phyloP scores from a whole-genome alignment of 92 coral and sea anemone genomes.

The Phenganax stokvisi region DNA sequence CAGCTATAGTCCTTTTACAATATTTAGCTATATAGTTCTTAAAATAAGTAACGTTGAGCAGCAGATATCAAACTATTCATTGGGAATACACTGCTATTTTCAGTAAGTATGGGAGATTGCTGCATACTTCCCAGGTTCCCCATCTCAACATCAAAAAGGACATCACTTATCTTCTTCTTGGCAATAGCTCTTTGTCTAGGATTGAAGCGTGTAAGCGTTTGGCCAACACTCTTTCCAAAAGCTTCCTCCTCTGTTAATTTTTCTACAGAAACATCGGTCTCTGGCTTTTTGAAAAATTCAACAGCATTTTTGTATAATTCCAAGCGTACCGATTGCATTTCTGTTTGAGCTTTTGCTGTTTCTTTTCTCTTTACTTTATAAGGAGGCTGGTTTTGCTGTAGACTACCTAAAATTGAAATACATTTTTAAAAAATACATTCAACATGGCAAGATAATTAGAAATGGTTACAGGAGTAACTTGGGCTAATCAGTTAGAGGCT shows the following conservation, averaged over 20 bases:
- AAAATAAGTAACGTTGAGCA: conserved; percentile 22
- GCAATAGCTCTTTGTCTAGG: conserved; percentile 44
- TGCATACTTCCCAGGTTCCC: conserved; percentile 30
- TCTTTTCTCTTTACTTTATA: conserved; percentile 24
- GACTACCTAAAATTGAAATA: background rate
- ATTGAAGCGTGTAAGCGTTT: conserved; percentile 43
- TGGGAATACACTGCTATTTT: conserved; percentile 2
- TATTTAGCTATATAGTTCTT: background rate
- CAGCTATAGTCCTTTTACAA: background rate
- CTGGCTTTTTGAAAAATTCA: no score
- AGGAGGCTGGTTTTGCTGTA: conserved; percentile 4
- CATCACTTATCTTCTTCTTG: conserved; percentile 43
- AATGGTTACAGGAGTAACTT: background rate
- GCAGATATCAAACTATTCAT: conserved; percentile 8
- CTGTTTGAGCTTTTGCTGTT: conserved; percentile 13
- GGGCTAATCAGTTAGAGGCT: background rate
- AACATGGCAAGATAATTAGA: background rate
- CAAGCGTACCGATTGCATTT: conserved; percentile 30
- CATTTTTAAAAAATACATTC: background rate
- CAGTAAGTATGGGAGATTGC: conserved; percentile 14
- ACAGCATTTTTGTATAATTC: conserved; percentile 28
- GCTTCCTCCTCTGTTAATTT: conserved; percentile 43
- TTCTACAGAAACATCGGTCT: background rate
- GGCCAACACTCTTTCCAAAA: conserved; percentile 48
- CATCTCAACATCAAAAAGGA: conserved; percentile 45